Base-by-base conservation (phyloP, 2,888 invertebrate genomes). In the Netelia melanura region DNA sequence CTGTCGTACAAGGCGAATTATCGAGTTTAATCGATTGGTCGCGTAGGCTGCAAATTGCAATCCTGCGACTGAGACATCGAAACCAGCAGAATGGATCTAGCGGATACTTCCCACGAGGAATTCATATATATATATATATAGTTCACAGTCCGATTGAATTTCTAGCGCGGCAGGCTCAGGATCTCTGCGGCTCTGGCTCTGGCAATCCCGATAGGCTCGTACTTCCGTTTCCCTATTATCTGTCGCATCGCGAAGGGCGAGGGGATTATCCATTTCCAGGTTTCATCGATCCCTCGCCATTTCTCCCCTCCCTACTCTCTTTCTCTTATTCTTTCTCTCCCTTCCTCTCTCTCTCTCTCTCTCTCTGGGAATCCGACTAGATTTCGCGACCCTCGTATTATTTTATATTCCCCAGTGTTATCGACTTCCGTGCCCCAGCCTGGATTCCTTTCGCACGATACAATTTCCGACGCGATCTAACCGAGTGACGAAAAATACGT, bases 191-290 rank as follows among this genome's bases (percentile, higher is more conserved):
- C 61, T 62, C 58, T 38, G 30, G 30, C 61, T n/a, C 65, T 58
- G 25, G 67, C 58, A 77, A 72, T 77, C 72, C 71, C 71, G 48
- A 30, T 71, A 30, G 71, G 64, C 23, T 38, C 61, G 77, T 38
- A 72, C 65, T 52, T 77, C 71, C 71, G 58, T 77, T 64, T 77
- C 30, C 23, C 77, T 77, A 77, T 82, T 82, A 82, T 82, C 82
- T 25, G 71, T 67, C 65, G 56, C 71, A 70, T 56, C 17, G 43
- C 44, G 14, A 61, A 56, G 8, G n/a, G 56, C 56, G n/a, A 30
- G 54, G 61, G 61, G 65, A 10, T 80, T 74, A 68, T 68, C 74
- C 68, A 58, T 74, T 77, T 71, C n/a, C 71, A 64, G 38, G 44
- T 76, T 54, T 71, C 65, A 71, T 77, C 76, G 56, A 56, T 64